Evolutionary conservation across 2,888 invertebrate species (phyloP).

Genomic region (Chouioia cunea): DNA sequence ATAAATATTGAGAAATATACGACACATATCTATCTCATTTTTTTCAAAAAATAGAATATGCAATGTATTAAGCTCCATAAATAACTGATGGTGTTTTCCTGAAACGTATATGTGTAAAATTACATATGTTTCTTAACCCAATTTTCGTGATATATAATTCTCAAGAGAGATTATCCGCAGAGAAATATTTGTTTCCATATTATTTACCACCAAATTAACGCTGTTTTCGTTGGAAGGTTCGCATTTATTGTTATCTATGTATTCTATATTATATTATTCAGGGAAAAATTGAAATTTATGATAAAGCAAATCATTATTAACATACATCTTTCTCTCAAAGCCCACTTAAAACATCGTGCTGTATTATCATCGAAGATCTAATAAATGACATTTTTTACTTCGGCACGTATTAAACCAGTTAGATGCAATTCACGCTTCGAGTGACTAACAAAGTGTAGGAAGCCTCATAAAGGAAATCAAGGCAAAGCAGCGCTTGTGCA

Average conservation of each 20-base stretch:
- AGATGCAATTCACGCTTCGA: slow-evolving; percentile 27
- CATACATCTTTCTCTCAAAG: too few species aligned
- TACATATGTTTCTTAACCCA: too few species aligned
- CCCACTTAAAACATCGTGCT: not conserved
- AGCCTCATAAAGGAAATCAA: slow-evolving; percentile 35
- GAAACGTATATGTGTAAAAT: too few species aligned
- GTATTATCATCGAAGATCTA: not conserved
- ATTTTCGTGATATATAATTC: not conserved
- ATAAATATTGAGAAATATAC: too few species aligned
- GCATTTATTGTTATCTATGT: not conserved
- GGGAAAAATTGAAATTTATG: too few species aligned
- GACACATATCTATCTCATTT: too few species aligned
- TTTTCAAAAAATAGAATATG: too few species aligned
- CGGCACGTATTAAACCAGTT: slow-evolving; percentile 15
- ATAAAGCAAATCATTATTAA: too few species aligned
- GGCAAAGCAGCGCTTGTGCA: not conserved
- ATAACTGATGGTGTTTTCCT: too few species aligned
- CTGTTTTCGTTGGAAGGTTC: not conserved
- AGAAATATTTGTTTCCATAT: too few species aligned
- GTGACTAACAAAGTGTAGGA: slow-evolving; percentile 8
- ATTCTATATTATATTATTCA: too few species aligned
- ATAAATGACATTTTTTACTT: not conserved
- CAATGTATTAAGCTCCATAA: too few species aligned
- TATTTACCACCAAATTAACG: not conserved
- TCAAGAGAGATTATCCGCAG: not conserved